phyloP scores from a whole-genome alignment of 2,113 vertebrate genomes.

The Cinclus cinclus region DNA sequence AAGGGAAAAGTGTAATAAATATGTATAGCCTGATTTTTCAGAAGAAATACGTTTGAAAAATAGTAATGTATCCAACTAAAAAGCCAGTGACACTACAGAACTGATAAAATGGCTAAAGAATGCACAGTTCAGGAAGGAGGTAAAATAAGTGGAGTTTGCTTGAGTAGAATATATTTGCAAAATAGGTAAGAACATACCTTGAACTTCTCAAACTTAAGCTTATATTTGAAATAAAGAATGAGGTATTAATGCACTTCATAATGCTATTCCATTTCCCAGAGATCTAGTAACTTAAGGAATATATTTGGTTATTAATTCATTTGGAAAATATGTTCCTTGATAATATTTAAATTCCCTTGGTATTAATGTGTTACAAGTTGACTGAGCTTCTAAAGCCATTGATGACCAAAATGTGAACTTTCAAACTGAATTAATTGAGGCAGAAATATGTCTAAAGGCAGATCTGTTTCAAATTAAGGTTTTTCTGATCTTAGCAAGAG shows the following conservation, averaged over 20 bases:
- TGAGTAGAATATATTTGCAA: neutral
- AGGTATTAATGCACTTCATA: neutral
- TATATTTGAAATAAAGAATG: neutral
- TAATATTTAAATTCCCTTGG: neutral
- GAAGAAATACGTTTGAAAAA: neutral
- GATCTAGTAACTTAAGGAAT: neutral
- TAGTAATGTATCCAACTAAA: neutral
- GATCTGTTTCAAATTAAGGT: constrained; percentile 39
- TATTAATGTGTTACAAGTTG: neutral
- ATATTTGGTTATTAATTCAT: neutral
- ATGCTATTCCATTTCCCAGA: neutral
- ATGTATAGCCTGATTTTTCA: neutral
- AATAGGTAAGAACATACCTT: neutral
- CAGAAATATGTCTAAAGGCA: neutral
- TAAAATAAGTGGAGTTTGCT: neutral
- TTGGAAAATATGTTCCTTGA: neutral
- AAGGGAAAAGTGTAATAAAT: neutral
- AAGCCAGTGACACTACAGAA: neutral
- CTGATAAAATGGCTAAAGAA: neutral
- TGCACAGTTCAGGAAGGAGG: neutral
- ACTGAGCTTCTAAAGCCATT: neutral
- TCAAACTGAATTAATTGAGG: neutral
- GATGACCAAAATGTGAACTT: constrained; percentile 3
- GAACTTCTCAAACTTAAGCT: neutral
- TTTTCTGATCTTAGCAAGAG: neutral